phyloP scores from a whole-genome alignment of 2,113 vertebrate genomes.

The Colaptes auratus region DNA sequence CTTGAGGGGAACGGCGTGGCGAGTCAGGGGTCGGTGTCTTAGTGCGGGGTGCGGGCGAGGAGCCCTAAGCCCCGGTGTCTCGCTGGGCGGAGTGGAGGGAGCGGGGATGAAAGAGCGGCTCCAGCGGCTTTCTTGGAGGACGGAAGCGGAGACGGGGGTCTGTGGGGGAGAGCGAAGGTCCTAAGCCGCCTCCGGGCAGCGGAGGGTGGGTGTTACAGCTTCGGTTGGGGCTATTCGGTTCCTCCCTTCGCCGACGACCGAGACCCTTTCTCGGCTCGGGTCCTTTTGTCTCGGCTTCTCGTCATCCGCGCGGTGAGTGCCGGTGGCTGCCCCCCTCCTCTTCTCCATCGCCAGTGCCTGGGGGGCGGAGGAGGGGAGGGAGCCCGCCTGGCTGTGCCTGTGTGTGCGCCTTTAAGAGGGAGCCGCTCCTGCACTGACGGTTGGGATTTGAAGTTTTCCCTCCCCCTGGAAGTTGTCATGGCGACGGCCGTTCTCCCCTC shows the following conservation, averaged over 20 bases:
- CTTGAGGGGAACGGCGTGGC: neutral
- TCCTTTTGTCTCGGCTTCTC: constrained; percentile 49
- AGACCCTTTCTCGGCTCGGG: neutral
- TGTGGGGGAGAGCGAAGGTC: neutral
- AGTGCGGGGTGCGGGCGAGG: neutral
- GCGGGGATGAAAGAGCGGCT: constrained; percentile 3
- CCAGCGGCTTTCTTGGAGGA: constrained; percentile 5
- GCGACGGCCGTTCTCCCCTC: constrained; percentile 31
- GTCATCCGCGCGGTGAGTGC: neutral
- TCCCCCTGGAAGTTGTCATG: constrained; percentile 61
- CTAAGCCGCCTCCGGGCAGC: neutral
- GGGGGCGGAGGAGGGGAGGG: constrained; percentile 45
- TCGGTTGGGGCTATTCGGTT: neutral
- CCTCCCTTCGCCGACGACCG: neutral
- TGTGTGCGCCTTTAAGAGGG: constrained; percentile 75
- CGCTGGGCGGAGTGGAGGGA: neutral
- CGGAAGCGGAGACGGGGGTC: neutral
- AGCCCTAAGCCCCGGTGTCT: neutral
- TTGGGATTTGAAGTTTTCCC: constrained; percentile 81
- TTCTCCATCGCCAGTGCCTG: constrained; percentile 2
- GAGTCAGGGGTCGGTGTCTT: neutral
- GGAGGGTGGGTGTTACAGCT: neutral
- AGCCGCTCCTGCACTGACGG: constrained; percentile 80
- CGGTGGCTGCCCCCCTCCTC: constrained; percentile 48
- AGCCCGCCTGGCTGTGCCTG: constrained; percentile 40